Conservation (phyloP, 2,797 vertebrate species). For the Alfaro cultratus region DNA sequence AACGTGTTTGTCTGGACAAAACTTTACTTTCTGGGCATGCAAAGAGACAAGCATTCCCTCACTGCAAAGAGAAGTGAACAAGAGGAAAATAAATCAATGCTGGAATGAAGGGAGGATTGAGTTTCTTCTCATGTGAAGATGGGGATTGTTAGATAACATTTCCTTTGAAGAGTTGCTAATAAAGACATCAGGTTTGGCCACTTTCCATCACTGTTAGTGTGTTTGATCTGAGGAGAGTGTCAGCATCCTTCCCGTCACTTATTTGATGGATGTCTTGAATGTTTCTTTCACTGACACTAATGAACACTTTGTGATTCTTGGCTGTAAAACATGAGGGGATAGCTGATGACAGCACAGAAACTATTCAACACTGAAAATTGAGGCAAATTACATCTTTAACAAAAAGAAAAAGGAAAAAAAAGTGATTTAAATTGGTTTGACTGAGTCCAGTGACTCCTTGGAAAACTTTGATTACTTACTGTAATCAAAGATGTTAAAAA, state of each 20-base stretch:
- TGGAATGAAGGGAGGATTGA: background rate
- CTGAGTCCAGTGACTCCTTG: background rate
- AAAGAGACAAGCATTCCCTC: background rate
- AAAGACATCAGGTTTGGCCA: background rate
- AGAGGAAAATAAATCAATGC: slow-evolving; percentile 1
- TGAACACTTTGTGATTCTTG: slow-evolving; percentile 20
- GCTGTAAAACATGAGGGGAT: slow-evolving; percentile 9
- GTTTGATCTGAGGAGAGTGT: background rate
- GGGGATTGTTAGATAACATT: slow-evolving; percentile 5
- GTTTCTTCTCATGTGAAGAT: background rate
- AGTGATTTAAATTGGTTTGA: background rate
- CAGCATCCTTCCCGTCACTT: slow-evolving; percentile 11
- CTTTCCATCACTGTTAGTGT: background rate
- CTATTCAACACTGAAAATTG: background rate
- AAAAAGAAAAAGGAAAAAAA: background rate
- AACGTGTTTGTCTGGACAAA: slow-evolving; percentile 11
- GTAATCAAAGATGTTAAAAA: background rate
- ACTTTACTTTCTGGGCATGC: slow-evolving; percentile 1
- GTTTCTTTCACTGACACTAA: slow-evolving; percentile 23
- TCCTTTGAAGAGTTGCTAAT: background rate
- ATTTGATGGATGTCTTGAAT: slow-evolving; percentile 6
- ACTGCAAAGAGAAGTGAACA: background rate
- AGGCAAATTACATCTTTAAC: background rate
- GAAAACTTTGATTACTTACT: background rate
- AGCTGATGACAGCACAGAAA: slow-evolving; percentile 15